Base-by-base conservation (phyloP, 2,797 vertebrate genomes). In the Phalanger gymnotis region DNA sequence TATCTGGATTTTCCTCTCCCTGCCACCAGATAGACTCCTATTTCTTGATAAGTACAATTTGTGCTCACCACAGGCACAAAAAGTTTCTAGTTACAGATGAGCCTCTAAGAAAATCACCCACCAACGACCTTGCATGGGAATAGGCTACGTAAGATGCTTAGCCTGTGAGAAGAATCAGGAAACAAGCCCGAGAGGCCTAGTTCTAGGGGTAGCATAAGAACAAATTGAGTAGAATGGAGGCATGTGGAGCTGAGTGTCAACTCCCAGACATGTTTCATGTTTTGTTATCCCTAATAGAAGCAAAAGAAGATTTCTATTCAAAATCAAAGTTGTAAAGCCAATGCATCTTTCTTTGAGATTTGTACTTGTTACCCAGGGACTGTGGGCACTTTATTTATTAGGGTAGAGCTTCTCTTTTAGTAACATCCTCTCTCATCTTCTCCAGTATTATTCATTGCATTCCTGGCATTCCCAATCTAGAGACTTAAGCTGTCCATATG, bases 361-460 rank as follows among this genome's bases (percentile, higher is more conserved):
- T 47, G n/a, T 22, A 47, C 30, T 27, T 92, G 31, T 61, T 61
- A 53, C 30, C 16, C 16, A 27, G 31, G 34, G 2, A 30, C 19
- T 52, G 87, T 94, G 47, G 40, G 81, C 91, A 87, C 16, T 27
- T 92, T 12, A 73, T 81, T 57, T 92, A 55, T 91, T 89, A 54
- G 57, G 5, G n/a, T 40, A 47, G 19, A 47, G 91, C 53, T 58
- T 53, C 87, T 55, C 53, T 14, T 40, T 34, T 91, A 54, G 13
- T 54, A 90, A 93, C 25, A 95, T 16, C 11, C 7, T 92, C 87
- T 25, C 92, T 94, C 34, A 14, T 40, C 81, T 95, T 94, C 94
- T 95, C 92, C 0, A 94, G 73, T 96, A 93, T 53, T 93, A 51
- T 91, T 92, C 94, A 94, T 93, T 55, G 31, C n/a, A 11, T 56